These are phyloP conservation scores for Gymnocephalus cernua DNA, from an alignment of 2,113 vertebrate genomes.

Conservation along the genomic window DNA sequence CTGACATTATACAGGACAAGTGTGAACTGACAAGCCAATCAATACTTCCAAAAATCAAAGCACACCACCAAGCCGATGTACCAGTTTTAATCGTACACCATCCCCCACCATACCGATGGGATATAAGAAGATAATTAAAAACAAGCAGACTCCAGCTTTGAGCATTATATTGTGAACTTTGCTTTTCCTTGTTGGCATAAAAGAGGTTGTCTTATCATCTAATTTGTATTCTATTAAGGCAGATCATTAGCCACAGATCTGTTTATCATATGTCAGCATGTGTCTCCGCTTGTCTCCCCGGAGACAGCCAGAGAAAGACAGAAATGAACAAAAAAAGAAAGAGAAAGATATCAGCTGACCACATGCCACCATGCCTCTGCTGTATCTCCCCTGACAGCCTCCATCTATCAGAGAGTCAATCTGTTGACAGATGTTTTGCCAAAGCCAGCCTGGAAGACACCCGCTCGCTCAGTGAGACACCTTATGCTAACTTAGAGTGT, in stretches of 20 bases:
- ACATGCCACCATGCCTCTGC: constrained; percentile 44
- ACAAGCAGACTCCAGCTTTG: constrained; percentile 23
- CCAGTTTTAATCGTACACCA: background rate
- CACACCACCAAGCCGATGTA: background rate
- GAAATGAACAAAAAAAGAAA: constrained; percentile 42
- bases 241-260: constrained; percentile 65
- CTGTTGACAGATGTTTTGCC: constrained; percentile 56
- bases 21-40: constrained; percentile 9
- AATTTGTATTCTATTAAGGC: constrained; percentile 69
- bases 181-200: constrained; percentile 42
- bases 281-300: constrained; percentile 42
- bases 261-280: constrained; percentile 72
- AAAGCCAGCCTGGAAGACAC: constrained; percentile 59
- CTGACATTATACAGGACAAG: background rate
- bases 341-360: constrained; percentile 56
- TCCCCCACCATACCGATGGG: background rate
- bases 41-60: constrained; percentile 13
- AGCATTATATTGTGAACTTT: constrained; percentile 7
- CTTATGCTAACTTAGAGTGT: constrained; percentile 42
- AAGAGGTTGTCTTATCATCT: constrained; percentile 59
- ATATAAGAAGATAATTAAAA: constrained; percentile 37
- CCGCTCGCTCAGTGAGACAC: constrained; percentile 52
- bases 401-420: constrained; percentile 58
- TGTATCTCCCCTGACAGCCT: constrained; percentile 45
- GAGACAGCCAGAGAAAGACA: constrained; percentile 42